Evolutionary conservation across 2,797 vertebrate genomes (phyloP).

Genomic region (Melopsittacus undulatus): DNA sequence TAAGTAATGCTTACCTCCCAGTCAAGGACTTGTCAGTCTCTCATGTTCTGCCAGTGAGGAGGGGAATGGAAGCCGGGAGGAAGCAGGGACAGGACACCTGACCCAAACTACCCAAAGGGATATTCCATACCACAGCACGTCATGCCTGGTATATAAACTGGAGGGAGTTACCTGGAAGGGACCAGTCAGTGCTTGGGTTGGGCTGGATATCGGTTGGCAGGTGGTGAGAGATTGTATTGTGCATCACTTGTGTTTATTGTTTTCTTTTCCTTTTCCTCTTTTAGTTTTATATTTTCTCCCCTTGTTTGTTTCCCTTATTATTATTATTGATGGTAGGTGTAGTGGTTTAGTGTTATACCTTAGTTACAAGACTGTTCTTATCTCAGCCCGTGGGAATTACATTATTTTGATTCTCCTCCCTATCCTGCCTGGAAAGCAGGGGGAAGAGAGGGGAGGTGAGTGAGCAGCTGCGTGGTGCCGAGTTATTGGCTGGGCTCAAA

Average conservation of each 20-base stretch:
- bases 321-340: neutral
- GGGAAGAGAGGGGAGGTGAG: neutral
- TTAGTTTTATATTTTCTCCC: neutral
- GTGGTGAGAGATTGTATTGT: neutral
- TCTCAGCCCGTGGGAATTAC: neutral
- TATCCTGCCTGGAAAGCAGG: neutral
- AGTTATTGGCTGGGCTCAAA: neutral
- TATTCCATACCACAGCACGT: neutral
- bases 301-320: neutral
- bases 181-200: neutral
- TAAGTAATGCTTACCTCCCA: neutral
- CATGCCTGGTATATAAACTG: neutral
- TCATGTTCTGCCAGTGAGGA: neutral
- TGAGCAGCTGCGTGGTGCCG: neutral
- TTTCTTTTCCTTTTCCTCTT: neutral
- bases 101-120: neutral
- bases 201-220: neutral
- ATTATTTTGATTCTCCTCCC: neutral
- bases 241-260: neutral
- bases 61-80: neutral
- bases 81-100: neutral
- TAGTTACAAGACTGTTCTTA: neutral
- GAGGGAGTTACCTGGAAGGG: neutral
- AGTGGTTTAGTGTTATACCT: neutral
- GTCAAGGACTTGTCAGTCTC: neutral